These are phyloP conservation scores for Coregonus sp. DNA, from an alignment of 2,797 vertebrate genomes.

Conservation along the genomic window DNA sequence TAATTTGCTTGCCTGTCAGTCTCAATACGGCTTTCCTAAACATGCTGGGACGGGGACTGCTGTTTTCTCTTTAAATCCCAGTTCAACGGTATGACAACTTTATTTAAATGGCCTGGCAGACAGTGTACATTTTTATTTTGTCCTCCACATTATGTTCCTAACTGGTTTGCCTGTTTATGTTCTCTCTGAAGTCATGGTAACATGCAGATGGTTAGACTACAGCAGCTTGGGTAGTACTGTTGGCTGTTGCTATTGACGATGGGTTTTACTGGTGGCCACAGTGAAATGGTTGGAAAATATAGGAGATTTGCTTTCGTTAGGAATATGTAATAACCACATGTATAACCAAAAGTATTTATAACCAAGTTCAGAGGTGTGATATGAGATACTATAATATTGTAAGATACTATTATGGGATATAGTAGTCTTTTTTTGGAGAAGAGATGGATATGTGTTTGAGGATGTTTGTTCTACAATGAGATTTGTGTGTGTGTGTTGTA, in stretches of 20 bases:
- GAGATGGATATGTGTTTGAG: background rate
- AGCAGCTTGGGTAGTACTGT: background rate
- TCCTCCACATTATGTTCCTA: slow-evolving; percentile 14
- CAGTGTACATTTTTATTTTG: slow-evolving; percentile 19
- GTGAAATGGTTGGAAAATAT: slow-evolving; percentile 2
- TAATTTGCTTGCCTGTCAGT: slow-evolving; percentile 53
- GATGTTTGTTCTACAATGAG: background rate
- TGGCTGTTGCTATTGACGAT: background rate
- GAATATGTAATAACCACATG: background rate
- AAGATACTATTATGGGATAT: slow-evolving; percentile 4
- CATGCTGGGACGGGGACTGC: background rate
- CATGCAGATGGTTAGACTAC: slow-evolving; percentile 2
- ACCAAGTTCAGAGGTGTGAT: background rate
- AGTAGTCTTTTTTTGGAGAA: background rate
- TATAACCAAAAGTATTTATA: background rate
- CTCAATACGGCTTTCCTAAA: slow-evolving; percentile 27
- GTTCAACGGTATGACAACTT: slow-evolving; percentile 1
- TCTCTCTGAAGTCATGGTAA: slow-evolving; percentile 13
- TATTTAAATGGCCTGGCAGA: slow-evolving; percentile 7
- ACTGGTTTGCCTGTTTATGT: background rate
- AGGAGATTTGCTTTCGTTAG: slow-evolving; percentile 13
- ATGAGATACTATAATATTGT: background rate
- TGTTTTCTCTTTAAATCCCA: background rate
- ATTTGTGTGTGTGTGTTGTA: background rate
- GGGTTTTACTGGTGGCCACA: background rate